Percentiles rank a stretch among this genome's conserved stretches.
Conservation (phyloP, 2,797 vertebrate genomes). For the Crypturellus tataupa region DNA sequence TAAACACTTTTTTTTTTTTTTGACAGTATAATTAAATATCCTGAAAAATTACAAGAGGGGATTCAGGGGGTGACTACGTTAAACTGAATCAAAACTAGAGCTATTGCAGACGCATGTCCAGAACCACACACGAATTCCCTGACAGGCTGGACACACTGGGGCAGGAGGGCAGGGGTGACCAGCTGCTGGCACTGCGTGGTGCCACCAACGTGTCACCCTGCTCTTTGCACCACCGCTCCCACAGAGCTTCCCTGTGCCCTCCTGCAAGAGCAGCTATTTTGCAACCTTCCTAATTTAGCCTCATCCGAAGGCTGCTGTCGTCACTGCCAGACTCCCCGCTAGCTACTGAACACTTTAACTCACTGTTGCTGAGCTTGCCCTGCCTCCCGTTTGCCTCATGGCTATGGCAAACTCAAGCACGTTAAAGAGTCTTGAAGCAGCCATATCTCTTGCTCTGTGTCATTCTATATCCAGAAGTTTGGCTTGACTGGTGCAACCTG, state of each 20-base stretch:
- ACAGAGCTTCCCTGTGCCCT: neutral
- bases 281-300: neutral
- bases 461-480: neutral
- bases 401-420: neutral
- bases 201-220: too few species aligned
- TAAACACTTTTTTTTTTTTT: neutral
- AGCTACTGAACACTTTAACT: neutral
- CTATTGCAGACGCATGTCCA: neutral
- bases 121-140: rapidly evolving
- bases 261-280: neutral
- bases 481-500: neutral
- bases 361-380: neutral
- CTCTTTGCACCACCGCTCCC: rapidly evolving
- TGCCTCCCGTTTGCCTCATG: neutral
- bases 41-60: neutral
- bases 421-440: neutral
- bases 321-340: neutral
- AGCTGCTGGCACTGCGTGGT: too few species aligned
- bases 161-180: too few species aligned
- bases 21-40: neutral
- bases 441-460: neutral
- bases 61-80: neutral
- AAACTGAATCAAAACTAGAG: neutral
- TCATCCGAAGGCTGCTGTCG: neutral
- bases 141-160: neutral